Evolutionary conservation across 2,797 vertebrate genomes (phyloP).

Genomic region (Natrix natrix): DNA sequence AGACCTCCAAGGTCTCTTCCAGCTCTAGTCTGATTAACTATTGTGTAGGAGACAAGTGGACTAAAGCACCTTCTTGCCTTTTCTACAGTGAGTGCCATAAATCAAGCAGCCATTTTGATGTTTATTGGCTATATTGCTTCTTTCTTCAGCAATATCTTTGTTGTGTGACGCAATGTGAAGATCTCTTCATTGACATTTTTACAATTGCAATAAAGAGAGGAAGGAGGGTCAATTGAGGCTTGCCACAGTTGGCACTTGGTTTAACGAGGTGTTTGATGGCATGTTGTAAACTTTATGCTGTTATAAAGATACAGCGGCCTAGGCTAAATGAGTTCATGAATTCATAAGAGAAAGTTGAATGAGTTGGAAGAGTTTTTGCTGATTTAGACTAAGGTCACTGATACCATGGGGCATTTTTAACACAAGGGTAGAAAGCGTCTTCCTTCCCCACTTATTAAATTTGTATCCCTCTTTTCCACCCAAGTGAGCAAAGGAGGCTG

Average conservation of each 20-base stretch:
- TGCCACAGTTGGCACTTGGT: not conserved
- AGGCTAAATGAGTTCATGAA: not conserved
- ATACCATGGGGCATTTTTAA: not conserved
- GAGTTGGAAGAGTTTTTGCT: not conserved
- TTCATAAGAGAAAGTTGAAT: not conserved
- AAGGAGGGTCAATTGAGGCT: not conserved
- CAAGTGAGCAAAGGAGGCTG: not conserved
- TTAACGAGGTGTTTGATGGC: conserved; percentile 5
- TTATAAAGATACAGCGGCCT: conserved; percentile 1
- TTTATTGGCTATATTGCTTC: not conserved
- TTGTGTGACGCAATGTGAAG: not conserved
- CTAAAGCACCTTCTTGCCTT: not conserved
- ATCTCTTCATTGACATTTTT: not conserved
- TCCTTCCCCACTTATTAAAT: not conserved
- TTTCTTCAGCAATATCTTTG: not conserved
- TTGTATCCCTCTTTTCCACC: not conserved
- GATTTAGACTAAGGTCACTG: not conserved
- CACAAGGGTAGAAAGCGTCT: not conserved
- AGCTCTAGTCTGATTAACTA: conserved; percentile 4
- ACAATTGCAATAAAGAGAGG: not conserved
- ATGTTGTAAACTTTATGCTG: not conserved
- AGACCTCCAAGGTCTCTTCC: not conserved
- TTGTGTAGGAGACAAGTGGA: not conserved
- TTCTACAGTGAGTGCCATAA: not conserved
- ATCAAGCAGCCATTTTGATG: not conserved